A percentile compares a stretch with the other conserved stretches of the same genome.
Evolutionary conservation across 2,113 vertebrate species (phyloP).

Genomic region (Pseudorasbora parva): DNA sequence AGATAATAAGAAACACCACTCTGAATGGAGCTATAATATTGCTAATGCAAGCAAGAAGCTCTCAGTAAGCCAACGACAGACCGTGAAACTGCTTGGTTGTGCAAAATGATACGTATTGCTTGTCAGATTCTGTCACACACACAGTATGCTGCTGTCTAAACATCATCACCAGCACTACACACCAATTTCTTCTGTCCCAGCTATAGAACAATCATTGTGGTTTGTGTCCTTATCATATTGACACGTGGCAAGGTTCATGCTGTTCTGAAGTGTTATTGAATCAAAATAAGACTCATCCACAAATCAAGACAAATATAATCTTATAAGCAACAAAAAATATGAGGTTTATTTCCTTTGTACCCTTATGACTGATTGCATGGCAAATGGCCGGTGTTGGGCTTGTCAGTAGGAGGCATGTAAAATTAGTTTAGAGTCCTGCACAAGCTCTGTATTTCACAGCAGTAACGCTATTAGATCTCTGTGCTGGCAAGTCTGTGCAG

Average conservation of each 20-base stretch:
- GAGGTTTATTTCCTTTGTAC: slow-evolving; percentile 12
- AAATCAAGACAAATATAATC: slow-evolving; percentile 45
- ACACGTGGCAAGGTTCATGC: slow-evolving; percentile 31
- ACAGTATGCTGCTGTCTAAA: slow-evolving; percentile 24
- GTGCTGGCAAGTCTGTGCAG: slow-evolving; percentile 20
- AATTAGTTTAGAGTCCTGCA: slow-evolving; percentile 47
- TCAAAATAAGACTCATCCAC: slow-evolving; percentile 43
- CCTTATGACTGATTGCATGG: slow-evolving; percentile 39
- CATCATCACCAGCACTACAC: slow-evolving; percentile 15
- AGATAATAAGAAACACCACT: slow-evolving; percentile 32
- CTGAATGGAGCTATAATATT: slow-evolving; percentile 21
- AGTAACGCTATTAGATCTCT: slow-evolving; percentile 46
- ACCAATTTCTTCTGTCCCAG: slow-evolving; percentile 20
- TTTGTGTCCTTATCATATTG: slow-evolving; percentile 6
- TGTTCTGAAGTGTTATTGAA: slow-evolving; percentile 36
- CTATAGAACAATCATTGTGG: slow-evolving; percentile 22
- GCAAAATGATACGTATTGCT: slow-evolving; percentile 12
- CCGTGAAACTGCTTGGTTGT: slow-evolving; percentile 4
- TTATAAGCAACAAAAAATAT: slow-evolving; percentile 51
- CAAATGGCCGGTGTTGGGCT: slow-evolving; percentile 36
- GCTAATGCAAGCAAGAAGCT: slow-evolving; percentile 2
- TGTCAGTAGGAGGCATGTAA: slow-evolving; percentile 43
- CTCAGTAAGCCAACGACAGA: neutral
- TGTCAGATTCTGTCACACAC: slow-evolving; percentile 30
- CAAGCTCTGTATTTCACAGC: slow-evolving; percentile 48